A percentile compares a stretch with the other conserved stretches of the same genome.
These are phyloP conservation scores for Varecia variegata DNA, from an alignment of 2,797 vertebrate genomes.

Conservation along the genomic window DNA sequence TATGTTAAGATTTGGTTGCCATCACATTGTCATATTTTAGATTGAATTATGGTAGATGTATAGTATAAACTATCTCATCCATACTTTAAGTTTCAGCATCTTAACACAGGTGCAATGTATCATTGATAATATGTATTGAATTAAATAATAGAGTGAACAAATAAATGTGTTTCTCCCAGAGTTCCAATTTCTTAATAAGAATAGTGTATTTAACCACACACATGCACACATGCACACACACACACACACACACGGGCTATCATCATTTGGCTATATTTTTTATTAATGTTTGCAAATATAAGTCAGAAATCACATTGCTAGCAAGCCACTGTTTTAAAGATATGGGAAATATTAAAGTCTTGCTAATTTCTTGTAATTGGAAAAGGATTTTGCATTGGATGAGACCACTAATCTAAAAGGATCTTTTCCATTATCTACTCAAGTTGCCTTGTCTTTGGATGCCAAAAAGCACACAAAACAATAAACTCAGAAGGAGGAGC, in stretches of 20 bases:
- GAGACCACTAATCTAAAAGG: not conserved
- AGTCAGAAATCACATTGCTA: not conserved
- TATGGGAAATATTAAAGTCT: not conserved
- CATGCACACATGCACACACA: not conserved
- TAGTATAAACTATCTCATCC: not conserved
- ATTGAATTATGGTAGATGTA: not conserved
- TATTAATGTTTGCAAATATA: conserved; percentile 30
- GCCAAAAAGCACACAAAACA: conserved; percentile 10
- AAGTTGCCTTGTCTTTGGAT: not conserved
- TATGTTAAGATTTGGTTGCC: conserved; percentile 43
- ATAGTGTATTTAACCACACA: not conserved
- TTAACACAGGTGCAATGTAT: not conserved
- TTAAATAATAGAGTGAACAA: not conserved
- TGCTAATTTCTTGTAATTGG: not conserved
- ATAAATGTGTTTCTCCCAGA: not conserved
- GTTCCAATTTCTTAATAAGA: not conserved
- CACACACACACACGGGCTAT: not conserved
- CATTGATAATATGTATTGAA: not conserved
- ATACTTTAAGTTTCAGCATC: not conserved
- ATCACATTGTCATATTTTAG: conserved; percentile 7
- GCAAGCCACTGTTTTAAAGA: not conserved
- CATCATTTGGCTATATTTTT: not conserved
- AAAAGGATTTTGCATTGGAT: not conserved
- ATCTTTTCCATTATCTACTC: not conserved
- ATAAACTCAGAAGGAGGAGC: not conserved